Base-by-base conservation (phyloP, 2,113 vertebrate genomes). In the Heliornis fulica region DNA sequence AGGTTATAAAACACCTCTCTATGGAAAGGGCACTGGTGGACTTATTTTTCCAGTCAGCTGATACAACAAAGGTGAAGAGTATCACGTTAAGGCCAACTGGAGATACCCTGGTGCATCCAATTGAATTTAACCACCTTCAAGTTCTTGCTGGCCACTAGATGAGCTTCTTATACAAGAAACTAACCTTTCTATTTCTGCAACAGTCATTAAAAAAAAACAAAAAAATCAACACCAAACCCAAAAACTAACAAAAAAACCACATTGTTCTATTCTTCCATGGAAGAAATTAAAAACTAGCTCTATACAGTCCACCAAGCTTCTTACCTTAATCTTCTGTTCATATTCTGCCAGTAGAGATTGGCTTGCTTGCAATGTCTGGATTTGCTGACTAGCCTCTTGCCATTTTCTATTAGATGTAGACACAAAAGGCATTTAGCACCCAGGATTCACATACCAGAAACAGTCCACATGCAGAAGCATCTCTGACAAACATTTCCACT, bases 261-360 rank as follows among this genome's bases (percentile, higher is more conserved):
- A 63, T 15, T 2, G 2, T 14, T 75, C 25, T 89, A 17, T 36
- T 70, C 34, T 57, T 76, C 40, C 54, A 63, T 3, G 4, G 60
- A 92, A 83, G 6, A 34, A 77, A 45, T 18, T 38, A 46, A 88
- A 80, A 80, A 18, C 31, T 80, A 88, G 53, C 19, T 83, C 65
- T 57, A 54, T 10, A 56, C 2, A 63, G 31, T 21, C 25, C 69
- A 34, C 38, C 20, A 28, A 43, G 7, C 26, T 9, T 41, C 96
- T 54, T 96, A 99, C 99, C 98, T 99, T 99, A 57, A 99, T 98
- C 97, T 98, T 99, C 93, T 99, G 97, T n/a, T 99, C 98, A 34
- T 98, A 98, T 31, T 99, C 98, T 3, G 97, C 92, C 95, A 97
- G 98, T n/a, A 97, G 92, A 10, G 98, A 98, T 29, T 99, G 98